Evolutionary conservation across 2,113 vertebrate species (phyloP).

Genomic region (Sciurus niger): DNA sequence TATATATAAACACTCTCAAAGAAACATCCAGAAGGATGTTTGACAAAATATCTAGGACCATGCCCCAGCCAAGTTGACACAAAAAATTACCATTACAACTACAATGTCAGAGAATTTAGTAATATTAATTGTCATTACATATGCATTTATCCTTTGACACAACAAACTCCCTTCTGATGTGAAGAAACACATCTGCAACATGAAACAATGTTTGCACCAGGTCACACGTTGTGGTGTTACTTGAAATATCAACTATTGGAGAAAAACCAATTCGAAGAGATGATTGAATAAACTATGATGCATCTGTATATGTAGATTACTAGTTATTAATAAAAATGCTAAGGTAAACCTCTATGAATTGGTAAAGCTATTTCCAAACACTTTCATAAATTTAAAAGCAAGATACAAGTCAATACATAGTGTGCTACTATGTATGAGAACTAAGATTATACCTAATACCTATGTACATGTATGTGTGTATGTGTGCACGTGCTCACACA

Average conservation of each 20-base stretch:
- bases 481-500: not conserved
- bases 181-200: not conserved
- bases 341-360: not conserved
- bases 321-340: not conserved
- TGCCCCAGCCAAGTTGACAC: not conserved
- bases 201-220: not conserved
- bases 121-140: not conserved
- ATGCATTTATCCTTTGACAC: not conserved
- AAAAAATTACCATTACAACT: not conserved
- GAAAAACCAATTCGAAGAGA: not conserved
- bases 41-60: not conserved
- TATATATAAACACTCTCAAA: not conserved
- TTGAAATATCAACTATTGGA: not conserved
- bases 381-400: not conserved
- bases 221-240: not conserved
- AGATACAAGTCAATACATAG: not conserved
- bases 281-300: not conserved
- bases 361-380: not conserved
- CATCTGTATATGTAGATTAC: not conserved
- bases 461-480: not conserved
- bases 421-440: not conserved
- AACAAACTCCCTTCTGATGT: not conserved
- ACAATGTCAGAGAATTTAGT: not conserved
- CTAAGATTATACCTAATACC: not conserved
- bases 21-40: not conserved